Evolutionary conservation across 2,797 vertebrate species (phyloP).

Genomic region (Lutra lutra): DNA sequence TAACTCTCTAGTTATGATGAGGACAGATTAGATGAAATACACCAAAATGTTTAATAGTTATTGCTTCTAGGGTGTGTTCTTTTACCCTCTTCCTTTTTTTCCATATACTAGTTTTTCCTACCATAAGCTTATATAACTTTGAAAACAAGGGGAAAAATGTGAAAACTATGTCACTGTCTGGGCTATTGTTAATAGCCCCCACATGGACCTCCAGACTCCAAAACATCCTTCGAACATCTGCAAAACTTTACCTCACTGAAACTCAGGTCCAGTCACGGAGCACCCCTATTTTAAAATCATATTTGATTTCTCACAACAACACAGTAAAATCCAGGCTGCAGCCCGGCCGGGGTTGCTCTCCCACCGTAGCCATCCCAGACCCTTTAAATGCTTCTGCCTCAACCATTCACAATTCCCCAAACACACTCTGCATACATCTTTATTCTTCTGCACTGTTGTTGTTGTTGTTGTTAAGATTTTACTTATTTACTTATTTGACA

Average conservation of each 20-base stretch:
- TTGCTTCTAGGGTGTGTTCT: neutral
- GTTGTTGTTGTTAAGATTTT: too few relatives aligned
- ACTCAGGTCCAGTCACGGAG: neutral
- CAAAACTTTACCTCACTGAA: slow-evolving; percentile 41
- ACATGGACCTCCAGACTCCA: neutral
- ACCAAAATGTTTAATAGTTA: neutral
- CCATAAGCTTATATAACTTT: slow-evolving; percentile 47
- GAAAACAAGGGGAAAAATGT: slow-evolving; percentile 35
- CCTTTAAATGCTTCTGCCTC: neutral
- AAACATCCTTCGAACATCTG: slow-evolving; percentile 17
- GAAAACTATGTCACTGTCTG: slow-evolving; percentile 38
- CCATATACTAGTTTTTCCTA: neutral
- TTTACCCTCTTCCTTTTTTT: neutral
- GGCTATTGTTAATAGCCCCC: slow-evolving; percentile 45
- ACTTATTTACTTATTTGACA: too few relatives aligned
- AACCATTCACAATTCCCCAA: neutral
- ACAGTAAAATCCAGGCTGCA: neutral
- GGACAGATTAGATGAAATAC: neutral
- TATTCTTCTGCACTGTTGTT: neutral
- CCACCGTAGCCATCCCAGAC: neutral
- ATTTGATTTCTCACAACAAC: neutral
- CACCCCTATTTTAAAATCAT: neutral
- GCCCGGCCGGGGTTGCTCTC: neutral
- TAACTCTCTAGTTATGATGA: neutral
- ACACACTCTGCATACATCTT: neutral